These are phyloP conservation scores for Macquaria ambigua DNA, from an alignment of 2,113 vertebrate genomes.

Conservation along the genomic window DNA sequence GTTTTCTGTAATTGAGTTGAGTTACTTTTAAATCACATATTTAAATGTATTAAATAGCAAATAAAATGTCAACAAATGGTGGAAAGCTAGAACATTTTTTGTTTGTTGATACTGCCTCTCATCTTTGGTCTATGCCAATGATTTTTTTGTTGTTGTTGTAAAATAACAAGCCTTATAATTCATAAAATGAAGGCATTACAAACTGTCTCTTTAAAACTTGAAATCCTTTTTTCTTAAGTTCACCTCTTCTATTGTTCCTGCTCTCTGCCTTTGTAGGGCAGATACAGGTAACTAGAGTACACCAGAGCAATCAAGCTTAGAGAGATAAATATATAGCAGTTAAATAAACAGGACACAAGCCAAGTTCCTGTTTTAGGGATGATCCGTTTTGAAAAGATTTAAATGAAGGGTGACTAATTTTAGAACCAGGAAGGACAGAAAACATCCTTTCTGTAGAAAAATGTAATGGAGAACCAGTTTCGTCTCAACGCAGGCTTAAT, in stretches of 20 bases:
- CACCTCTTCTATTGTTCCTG: not conserved
- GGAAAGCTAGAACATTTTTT: too few species aligned
- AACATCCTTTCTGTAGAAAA: slow-evolving; percentile 27
- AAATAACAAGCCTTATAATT: not conserved
- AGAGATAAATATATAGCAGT: not conserved
- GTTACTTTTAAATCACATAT: not conserved
- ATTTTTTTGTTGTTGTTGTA: not conserved
- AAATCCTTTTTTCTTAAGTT: not conserved
- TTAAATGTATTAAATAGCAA: too few species aligned
- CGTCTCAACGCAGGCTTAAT: slow-evolving; percentile 21
- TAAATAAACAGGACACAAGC: slow-evolving; percentile 36
- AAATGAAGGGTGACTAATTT: slow-evolving; percentile 51
- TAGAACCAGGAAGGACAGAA: slow-evolving; percentile 36
- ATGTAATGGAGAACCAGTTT: not conserved
- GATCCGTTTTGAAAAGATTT: slow-evolving; percentile 10
- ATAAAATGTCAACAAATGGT: too few species aligned
- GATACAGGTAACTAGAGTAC: not conserved
- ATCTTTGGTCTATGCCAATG: not conserved
- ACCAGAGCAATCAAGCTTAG: not conserved
- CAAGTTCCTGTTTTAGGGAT: slow-evolving; percentile 24
- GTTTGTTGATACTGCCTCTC: too few species aligned
- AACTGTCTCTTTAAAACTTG: not conserved
- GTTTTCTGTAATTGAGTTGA: not conserved
- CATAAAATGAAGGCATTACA: not conserved
- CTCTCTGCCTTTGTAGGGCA: not conserved